Base-by-base conservation (phyloP, 2,113 vertebrate species). In the Cathartes aura region DNA sequence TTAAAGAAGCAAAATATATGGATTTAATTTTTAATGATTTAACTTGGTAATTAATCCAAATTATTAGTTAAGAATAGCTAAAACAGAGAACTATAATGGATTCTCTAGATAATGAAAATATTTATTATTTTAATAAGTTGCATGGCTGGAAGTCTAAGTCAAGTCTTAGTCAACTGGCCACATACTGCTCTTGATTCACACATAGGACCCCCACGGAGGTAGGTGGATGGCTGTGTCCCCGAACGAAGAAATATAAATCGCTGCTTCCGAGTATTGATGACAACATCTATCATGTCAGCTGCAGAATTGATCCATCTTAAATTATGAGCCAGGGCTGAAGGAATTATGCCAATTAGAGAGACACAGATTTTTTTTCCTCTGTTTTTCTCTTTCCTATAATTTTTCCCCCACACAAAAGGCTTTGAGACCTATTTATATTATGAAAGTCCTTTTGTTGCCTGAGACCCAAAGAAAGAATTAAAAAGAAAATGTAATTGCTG, bases 71-170 rank as follows among this genome's bases (percentile, higher is more conserved):
- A 96, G 87, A 91, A 94, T 96, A 93, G 63, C 71, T 95, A 94
- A 97, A 95, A 29, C 23, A 50, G 53, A 95, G 64, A 91, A 95
- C 81, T 45, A 73, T 89, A 96, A 96, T 91, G 87, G 82, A 97
- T 97, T 96, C 78, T 73, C 70, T 73, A 62, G 84, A 89, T 90
- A 97, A 96, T 76, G 94, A 90, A 97, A 93, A 94, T 97, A 97
- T 97, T 96, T 97, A 96, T 97, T 97, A 96, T 97, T 97, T 97
- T 97, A 97, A 97, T 97, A 96, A 96, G 94, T 93, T 93, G 87
- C 96, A 24, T 96, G 94, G 94, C 94, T 97, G 97, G 95, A 97
- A 96, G 93, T 91, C 93, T 91, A 93, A 88, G 93, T 95, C 96
- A 96, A 88, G 34, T 85, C 66, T 94, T 75, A 89, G 71, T 79